phyloP scores from a whole-genome alignment of 2,888 invertebrate species.

The Limnephilus rhombicus region DNA sequence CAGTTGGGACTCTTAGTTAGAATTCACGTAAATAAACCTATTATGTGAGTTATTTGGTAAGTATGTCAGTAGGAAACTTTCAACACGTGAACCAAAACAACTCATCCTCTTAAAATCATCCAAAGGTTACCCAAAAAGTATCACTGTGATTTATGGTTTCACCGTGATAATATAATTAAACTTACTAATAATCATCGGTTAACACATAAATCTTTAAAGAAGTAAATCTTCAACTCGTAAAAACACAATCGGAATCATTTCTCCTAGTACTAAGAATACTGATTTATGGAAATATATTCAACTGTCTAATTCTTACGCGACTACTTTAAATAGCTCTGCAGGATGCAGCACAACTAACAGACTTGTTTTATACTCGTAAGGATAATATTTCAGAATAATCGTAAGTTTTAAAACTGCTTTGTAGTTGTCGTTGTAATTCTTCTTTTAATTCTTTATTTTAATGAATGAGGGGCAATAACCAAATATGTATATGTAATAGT shows the following conservation, averaged over 20 bases:
- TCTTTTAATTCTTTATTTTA: too few relatives aligned
- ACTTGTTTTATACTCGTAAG: neutral
- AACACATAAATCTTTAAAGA: constrained; percentile 17
- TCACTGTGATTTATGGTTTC: neutral
- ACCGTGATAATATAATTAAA: constrained; percentile 4
- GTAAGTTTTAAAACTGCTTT: too few relatives aligned
- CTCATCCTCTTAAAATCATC: neutral
- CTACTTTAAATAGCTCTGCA: neutral
- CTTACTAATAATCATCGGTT: neutral
- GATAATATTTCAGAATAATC: too few relatives aligned
- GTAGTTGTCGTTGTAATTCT: too few relatives aligned
- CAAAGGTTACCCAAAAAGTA: constrained; percentile 11
- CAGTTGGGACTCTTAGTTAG: too few relatives aligned
- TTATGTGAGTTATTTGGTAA: neutral
- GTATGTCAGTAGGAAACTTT: neutral
- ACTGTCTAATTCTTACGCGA: constrained; percentile 17
- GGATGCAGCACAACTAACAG: neutral
- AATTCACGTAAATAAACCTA: too few relatives aligned
- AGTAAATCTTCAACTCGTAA: constrained; percentile 10
- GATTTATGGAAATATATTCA: constrained; percentile 40
- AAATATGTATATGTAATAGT: too few relatives aligned
- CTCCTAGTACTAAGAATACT: neutral
- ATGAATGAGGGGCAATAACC: too few relatives aligned
- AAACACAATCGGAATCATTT: constrained; percentile 37
- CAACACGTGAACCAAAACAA: neutral